These are phyloP conservation scores for Pipa parva DNA, from an alignment of 2,113 vertebrate species.

Conservation along the genomic window DNA sequence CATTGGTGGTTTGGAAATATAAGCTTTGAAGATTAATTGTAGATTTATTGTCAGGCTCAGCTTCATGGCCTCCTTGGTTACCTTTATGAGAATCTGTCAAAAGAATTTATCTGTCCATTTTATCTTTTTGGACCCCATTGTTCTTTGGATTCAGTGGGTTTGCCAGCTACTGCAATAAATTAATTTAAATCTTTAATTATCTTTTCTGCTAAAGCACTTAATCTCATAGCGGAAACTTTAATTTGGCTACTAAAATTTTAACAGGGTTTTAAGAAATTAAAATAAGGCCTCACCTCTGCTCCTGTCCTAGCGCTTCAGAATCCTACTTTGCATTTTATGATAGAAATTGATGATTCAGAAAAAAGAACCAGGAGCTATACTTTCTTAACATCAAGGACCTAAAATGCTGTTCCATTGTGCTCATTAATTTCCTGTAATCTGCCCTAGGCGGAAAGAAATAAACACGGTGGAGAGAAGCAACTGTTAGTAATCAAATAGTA, in stretches of 20 bases:
- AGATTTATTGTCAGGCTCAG: not conserved
- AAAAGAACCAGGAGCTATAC: not conserved
- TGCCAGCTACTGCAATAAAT: not conserved
- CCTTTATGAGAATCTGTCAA: conserved; percentile 2
- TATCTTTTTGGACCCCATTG: not conserved
- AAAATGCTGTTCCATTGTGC: not conserved
- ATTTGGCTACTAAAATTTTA: not conserved
- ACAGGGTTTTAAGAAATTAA: not conserved
- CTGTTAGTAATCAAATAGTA: not conserved
- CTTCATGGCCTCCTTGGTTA: conserved; percentile 1
- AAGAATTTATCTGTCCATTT: not conserved
- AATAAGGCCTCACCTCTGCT: not conserved
- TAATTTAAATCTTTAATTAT: not conserved
- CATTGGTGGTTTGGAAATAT: not conserved
- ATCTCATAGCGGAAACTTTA: not conserved
- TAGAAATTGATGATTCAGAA: not conserved
- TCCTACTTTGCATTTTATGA: not conserved
- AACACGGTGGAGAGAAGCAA: not conserved
- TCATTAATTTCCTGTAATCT: not conserved
- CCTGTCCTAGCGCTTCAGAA: not conserved
- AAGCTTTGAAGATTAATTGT: not conserved
- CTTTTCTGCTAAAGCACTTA: not conserved
- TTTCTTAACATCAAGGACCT: not conserved
- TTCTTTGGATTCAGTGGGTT: not conserved
- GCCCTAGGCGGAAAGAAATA: not conserved